Evolutionary conservation across 2,888 invertebrate species (phyloP), one percentile per base, ranked within the genome.

Genomic region (Pinctada fucata): DNA sequence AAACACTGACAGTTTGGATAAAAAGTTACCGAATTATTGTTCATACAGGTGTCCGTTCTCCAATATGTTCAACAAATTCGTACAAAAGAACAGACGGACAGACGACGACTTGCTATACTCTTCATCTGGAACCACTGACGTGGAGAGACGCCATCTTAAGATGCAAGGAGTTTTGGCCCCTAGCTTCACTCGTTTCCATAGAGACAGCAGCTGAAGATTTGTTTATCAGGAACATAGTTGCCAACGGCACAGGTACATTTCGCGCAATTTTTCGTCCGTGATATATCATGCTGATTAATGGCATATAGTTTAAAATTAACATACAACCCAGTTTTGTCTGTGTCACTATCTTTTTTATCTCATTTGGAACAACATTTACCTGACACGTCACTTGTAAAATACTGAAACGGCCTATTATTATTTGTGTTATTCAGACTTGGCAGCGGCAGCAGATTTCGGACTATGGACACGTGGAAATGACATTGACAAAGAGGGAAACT

Each of bases 381-480:
- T n/a, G n/a, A n/a, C n/a, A n/a, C n/a, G n/a, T n/a, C n/a, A n/a
- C n/a, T n/a, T n/a, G n/a, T n/a, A n/a, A n/a, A n/a, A n/a, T n/a
- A n/a, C n/a, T n/a, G n/a, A n/a, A n/a, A n/a, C n/a, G n/a, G n/a
- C n/a, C n/a, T n/a, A n/a, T n/a, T n/a, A n/a, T n/a, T n/a, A 13
- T 65, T 6, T 4, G 10, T 13, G 16, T n/a, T n/a, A n/a, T 50
- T 47, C 71, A 82, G 79, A 71, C 16, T 70, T 79, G 67, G 66
- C 63, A 1, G 10, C 58, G 16, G 75, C 71, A 8, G 80, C 76
- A 8, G 72, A 73, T 31, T 70, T 74, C 65, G 84, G 84, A 10
- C 75, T 77, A 63, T 84, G 76, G 73, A 82, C 82, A 1, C 72
- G 75, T 8, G 83, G 82, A 52, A 80, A 65, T 50, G 85, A 85